Conservation (phyloP, 2,113 vertebrate genomes). For the Oncorhynchus tshawytscha region DNA sequence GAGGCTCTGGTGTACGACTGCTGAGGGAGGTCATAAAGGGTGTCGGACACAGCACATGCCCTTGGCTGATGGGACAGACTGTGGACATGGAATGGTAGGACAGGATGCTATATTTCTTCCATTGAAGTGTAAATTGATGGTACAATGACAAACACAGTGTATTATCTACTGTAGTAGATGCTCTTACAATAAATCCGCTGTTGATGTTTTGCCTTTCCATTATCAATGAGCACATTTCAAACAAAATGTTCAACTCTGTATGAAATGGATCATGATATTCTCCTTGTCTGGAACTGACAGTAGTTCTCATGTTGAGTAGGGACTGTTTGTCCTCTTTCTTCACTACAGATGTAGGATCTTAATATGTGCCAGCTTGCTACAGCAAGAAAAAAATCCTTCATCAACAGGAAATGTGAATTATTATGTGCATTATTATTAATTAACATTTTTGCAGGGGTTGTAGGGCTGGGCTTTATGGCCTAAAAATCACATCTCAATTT, state of each 20-base stretch:
- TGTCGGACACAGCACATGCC: constrained; percentile 98
- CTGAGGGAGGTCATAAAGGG: constrained; percentile 87
- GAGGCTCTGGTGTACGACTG: constrained; percentile 92
- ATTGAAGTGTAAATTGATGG: too few species aligned
- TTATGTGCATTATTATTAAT: too few species aligned
- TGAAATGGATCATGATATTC: neutral
- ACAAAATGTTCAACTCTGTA: too few species aligned
- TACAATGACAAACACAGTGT: neutral
- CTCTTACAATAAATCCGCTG: too few species aligned
- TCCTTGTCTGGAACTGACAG: neutral
- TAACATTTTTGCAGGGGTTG: too few species aligned
- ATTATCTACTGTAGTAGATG: neutral
- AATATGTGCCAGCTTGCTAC: too few species aligned
- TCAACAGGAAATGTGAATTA: too few species aligned
- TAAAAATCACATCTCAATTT: too few species aligned
- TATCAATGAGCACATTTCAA: neutral
- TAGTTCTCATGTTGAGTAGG: neutral
- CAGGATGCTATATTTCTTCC: neutral
- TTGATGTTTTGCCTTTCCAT: neutral
- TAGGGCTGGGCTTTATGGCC: too few species aligned
- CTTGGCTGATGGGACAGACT: constrained; percentile 89
- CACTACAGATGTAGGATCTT: neutral
- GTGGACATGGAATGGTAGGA: constrained; percentile 92
- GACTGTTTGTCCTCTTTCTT: neutral
- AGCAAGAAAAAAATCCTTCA: too few species aligned